Evolutionary conservation across 2,797 vertebrate species (phyloP), one percentile per base, ranked within the genome.

Genomic region (Pteronotus mesoamericanus): DNA sequence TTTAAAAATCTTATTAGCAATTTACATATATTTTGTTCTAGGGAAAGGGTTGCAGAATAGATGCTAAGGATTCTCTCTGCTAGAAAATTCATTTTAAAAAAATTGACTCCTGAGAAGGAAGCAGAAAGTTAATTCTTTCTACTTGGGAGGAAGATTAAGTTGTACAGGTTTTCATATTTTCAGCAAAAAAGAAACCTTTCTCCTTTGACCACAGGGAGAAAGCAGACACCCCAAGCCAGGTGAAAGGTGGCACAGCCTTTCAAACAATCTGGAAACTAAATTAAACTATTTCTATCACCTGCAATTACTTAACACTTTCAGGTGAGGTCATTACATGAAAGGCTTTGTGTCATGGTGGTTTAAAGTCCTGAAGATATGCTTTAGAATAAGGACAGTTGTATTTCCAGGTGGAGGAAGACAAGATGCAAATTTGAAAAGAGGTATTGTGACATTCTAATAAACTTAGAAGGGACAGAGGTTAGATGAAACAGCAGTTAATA

Each of bases 141-240:
- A 75, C 44, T 88, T 37, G 61, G 24, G 66, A 80, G 79, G 83
- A 96, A 77, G 24, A 93, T 53, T 39, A 91, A 78, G 22, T 55
- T 79, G 29, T 61, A 75, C 5, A 72, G 22, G 24, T 90, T 89
- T 92, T 77, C 92, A 90, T 53, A 91, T 69, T 93, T 84, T 84
- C 26, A 53, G 55, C 82, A 83, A 74, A 90, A 90, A 68, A 59
- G n/a, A 86, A 80, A 72, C 14, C 46, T 78, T 85, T 79, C 24
- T 83, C 83, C 71, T 91, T 86, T 64, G 55, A 86, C 9, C 7
- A 32, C 2, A 18, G n/a, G 16, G 72, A 94, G 46, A 71, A 79
- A 94, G 34, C 39, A 77, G 78, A 86, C 29, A 12, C 61, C 37
- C 18, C 46, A 88, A 39, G 44, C 29, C 39, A 71, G 68, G 51